Conservation (phyloP, 2,797 vertebrate genomes). For the Protonibea diacanthus region DNA sequence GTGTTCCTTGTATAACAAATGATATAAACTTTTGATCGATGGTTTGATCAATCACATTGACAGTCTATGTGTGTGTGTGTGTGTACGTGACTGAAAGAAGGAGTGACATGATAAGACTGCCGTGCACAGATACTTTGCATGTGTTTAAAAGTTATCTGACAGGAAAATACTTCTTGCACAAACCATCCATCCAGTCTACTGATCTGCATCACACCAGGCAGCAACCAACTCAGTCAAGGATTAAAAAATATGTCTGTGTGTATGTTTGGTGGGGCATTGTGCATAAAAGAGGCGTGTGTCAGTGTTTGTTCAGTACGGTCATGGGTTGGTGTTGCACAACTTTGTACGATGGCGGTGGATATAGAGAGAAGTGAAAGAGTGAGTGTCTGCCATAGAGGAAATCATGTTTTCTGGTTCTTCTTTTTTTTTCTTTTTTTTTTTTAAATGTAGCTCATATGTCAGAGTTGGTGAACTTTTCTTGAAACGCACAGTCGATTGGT, state of each 20-base stretch:
- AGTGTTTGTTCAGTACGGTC: slow-evolving; percentile 20
- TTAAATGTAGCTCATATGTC: not conserved
- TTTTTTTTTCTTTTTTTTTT: not conserved
- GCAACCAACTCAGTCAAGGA: no score
- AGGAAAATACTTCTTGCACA: not conserved
- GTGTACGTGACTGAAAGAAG: not conserved
- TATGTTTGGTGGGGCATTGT: slow-evolving; percentile 38
- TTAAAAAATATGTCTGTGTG: slow-evolving; percentile 16
- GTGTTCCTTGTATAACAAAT: not conserved
- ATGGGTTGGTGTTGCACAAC: slow-evolving; percentile 57
- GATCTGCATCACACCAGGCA: not conserved
- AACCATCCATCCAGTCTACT: no score
- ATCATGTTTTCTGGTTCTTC: slow-evolving; percentile 4
- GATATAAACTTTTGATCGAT: not conserved
- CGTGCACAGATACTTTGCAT: not conserved
- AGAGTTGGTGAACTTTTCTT: not conserved
- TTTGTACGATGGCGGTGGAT: slow-evolving; percentile 22
- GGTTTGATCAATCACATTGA: not conserved
- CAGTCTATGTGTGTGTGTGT: not conserved
- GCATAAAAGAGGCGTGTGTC: slow-evolving; percentile 26
- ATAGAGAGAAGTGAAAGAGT: slow-evolving; percentile 73
- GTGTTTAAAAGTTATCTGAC: not conserved
- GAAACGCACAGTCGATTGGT: not conserved
- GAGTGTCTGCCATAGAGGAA: slow-evolving; percentile 19
- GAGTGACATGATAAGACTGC: no score